phyloP scores from a whole-genome alignment of 2,113 vertebrate species.

The Corydoras maculifer region DNA sequence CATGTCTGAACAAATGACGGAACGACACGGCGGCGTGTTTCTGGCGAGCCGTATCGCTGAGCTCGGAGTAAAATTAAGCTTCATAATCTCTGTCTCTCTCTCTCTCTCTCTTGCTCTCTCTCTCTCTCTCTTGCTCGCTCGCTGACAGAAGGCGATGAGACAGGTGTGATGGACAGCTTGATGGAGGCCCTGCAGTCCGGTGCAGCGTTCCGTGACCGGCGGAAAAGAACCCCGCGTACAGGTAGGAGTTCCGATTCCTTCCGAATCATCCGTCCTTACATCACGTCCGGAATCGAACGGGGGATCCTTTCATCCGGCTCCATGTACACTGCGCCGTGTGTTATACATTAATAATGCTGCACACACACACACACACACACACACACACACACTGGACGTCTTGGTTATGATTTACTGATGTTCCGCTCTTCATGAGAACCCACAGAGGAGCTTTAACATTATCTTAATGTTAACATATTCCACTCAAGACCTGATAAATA shows the following conservation, averaged over 20 bases:
- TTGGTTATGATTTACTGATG: too few species aligned
- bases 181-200: slow-evolving; percentile 95
- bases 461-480: slow-evolving; percentile 54
- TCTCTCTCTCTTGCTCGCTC: slow-evolving; percentile 25
- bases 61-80: not conserved
- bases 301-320: too few species aligned
- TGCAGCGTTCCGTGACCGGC: slow-evolving; percentile 92
- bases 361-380: too few species aligned
- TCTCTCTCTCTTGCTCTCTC: slow-evolving; percentile 1
- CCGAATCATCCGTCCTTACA: not conserved
- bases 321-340: too few species aligned
- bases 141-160: slow-evolving; percentile 89
- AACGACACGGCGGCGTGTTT: not conserved
- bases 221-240: slow-evolving; percentile 85
- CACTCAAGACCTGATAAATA: slow-evolving; percentile 48
- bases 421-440: slow-evolving; percentile 1
- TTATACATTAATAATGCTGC: too few species aligned
- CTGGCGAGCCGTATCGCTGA: not conserved
- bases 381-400: too few species aligned
- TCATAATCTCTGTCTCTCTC: slow-evolving; percentile 20
- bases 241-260: slow-evolving; percentile 48
- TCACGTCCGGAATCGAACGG: not conserved
- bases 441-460: slow-evolving; percentile 46
- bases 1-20: too few species aligned
- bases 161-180: slow-evolving; percentile 95